phyloP scores from a whole-genome alignment of 2,113 vertebrate species.

The Gobiocypris rarus region DNA sequence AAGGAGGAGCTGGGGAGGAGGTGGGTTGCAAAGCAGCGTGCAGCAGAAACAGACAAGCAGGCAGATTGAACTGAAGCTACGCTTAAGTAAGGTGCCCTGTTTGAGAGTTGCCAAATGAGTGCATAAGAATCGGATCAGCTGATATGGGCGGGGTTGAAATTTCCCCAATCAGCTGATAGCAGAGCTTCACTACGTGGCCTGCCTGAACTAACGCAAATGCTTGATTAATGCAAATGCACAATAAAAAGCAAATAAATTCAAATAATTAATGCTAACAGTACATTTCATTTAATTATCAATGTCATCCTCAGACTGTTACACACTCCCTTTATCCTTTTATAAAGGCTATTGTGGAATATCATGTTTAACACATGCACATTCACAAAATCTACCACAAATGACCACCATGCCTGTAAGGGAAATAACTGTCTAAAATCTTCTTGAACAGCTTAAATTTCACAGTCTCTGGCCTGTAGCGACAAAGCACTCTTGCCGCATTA shows the following conservation, averaged over 20 bases:
- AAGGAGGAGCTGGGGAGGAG: no score
- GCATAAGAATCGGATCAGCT: no score
- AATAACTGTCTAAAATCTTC: constrained; percentile 27
- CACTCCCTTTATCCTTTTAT: neutral
- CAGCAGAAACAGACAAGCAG: no score
- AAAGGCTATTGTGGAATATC: neutral
- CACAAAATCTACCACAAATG: constrained; percentile 14
- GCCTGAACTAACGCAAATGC: no score
- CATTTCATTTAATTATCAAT: neutral
- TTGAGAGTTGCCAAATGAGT: no score
- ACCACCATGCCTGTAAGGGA: constrained; percentile 20
- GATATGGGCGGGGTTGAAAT: no score
- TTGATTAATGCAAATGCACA: no score
- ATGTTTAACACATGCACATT: neutral
- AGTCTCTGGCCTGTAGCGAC: neutral
- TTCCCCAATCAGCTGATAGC: no score
- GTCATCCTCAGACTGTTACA: neutral
- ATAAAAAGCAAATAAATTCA: neutral
- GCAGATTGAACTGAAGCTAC: no score
- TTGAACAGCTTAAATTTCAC: neutral
- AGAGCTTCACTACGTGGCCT: no score
- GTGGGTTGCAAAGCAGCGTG: no score
- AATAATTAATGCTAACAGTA: neutral
- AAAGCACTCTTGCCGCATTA: constrained; percentile 35
- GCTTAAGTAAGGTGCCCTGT: no score